phyloP scores from a whole-genome alignment of 2,888 invertebrate genomes.

The Mesodorylaimus sp. region DNA sequence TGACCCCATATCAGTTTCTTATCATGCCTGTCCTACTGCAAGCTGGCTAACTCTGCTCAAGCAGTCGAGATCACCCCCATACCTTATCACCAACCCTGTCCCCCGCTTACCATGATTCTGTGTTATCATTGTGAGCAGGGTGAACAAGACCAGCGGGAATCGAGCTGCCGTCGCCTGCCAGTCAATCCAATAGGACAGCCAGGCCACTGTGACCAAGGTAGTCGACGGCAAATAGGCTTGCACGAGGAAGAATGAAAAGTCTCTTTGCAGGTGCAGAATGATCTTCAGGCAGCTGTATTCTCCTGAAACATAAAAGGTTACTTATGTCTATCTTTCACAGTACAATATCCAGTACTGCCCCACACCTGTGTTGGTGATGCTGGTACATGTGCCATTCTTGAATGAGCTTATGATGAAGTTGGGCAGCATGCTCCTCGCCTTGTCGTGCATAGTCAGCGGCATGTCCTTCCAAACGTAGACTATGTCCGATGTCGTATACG shows the following conservation, averaged over 20 bases:
- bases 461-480: conserved; percentile 80
- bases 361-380: conserved; percentile 90
- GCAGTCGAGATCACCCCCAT: too few species aligned
- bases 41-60: too few species aligned
- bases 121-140: conserved; percentile 28
- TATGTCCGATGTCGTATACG: conserved; percentile 88
- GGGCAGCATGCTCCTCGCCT: conserved; percentile 50
- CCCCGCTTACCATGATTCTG: conserved; percentile 21
- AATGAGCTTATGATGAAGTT: conserved; percentile 81
- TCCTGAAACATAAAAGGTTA: conserved; percentile 15
- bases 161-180: conserved; percentile 28
- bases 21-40: too few species aligned
- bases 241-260: conserved; percentile 28
- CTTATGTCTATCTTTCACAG: too few species aligned
- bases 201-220: conserved; percentile 10
- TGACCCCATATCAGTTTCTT: too few species aligned
- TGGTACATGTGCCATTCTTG: conserved; percentile 81
- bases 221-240: conserved; percentile 23
- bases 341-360: too few species aligned
- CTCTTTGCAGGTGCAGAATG: conserved; percentile 21
- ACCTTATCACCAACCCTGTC: not conserved
- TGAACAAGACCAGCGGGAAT: conserved; percentile 27
- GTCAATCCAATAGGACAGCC: conserved; percentile 22
- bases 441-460: conserved; percentile 70
- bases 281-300: conserved; percentile 25